These are phyloP conservation scores for Echeneis naucrates DNA, from an alignment of 2,797 vertebrate species.

Conservation along the genomic window DNA sequence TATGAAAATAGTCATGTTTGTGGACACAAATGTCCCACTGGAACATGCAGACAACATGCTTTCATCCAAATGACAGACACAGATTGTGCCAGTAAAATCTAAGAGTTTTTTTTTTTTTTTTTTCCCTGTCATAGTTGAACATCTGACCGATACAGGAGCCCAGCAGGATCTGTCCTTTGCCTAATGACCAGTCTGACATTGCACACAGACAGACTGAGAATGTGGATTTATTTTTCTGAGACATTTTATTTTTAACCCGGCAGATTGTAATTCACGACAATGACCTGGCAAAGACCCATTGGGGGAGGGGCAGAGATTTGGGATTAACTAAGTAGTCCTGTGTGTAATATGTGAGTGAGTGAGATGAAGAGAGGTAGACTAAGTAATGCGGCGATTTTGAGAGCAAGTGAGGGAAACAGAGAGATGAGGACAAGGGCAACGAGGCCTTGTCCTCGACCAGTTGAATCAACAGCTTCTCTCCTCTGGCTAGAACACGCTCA, in stretches of 20 bases:
- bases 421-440: slow-evolving; percentile 68
- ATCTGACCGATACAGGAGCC: not conserved
- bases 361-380: slow-evolving; percentile 15
- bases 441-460: slow-evolving; percentile 53
- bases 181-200: no score
- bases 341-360: slow-evolving; percentile 49
- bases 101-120: not conserved
- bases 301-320: slow-evolving; percentile 38
- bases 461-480: slow-evolving; percentile 73
- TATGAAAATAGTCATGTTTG: not conserved
- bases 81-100: not conserved
- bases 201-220: not conserved
- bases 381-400: slow-evolving; percentile 42
- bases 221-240: slow-evolving; percentile 22
- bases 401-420: slow-evolving; percentile 19
- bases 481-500: slow-evolving; percentile 67
- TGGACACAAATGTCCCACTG: not conserved
- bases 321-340: slow-evolving; percentile 55
- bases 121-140: not conserved
- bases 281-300: slow-evolving; percentile 33
- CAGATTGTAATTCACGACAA: slow-evolving; percentile 50
- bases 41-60: no score
- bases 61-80: no score
- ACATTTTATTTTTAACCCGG: slow-evolving; percentile 35
- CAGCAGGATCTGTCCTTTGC: no score